Evolutionary conservation across 2,113 vertebrate genomes (phyloP), one percentile per base, ranked within the genome.

Genomic region (Syngnathus typhle): DNA sequence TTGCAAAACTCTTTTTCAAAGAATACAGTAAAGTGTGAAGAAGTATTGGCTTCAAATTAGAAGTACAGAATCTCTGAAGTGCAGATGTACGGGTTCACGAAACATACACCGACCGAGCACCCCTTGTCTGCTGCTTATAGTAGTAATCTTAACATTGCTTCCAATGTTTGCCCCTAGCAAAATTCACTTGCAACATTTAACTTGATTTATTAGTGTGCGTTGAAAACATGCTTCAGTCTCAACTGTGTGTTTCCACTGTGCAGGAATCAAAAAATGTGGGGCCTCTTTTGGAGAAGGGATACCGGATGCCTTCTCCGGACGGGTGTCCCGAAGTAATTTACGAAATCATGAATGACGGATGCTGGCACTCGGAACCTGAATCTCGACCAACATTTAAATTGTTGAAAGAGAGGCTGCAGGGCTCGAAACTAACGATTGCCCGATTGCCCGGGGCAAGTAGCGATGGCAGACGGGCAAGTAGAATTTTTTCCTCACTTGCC

Each of bases 251-350:
- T 71, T 39, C 32, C 12, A 1, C 11, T 72, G 43, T 61, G 5
- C 78, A 98, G 96, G 92, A 95, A 70, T 92, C 98, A 80, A 98
- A 98, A 91, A 95, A 98, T 0, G 96, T 98, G 27, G 94, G 96
- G 60, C 94, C 94, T 58, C 92, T 93, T 0, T 95, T 98, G 77
- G 95, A 98, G 87, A 96, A 95, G 82, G 97, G 97, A 75, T 99
- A 98, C 79, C 96, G 94, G 88, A 99, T 99, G 96, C 95, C 96
- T 2, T 88, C 94, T 71, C 96, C 96, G 0, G 96, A 98, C 0
- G 94, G 95, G 43, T 98, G 96, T 72, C 91, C 96, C 0, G 81
- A 91, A 0, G 91, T 93, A 0, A 94, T 98, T 80, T 97, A 96
- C 0, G 93, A 95, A 62, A 89, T 98, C 83, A 98, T 98, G 96